Conservation (phyloP, 1,140 invertebrate species). For the Galleria mellonella region DNA sequence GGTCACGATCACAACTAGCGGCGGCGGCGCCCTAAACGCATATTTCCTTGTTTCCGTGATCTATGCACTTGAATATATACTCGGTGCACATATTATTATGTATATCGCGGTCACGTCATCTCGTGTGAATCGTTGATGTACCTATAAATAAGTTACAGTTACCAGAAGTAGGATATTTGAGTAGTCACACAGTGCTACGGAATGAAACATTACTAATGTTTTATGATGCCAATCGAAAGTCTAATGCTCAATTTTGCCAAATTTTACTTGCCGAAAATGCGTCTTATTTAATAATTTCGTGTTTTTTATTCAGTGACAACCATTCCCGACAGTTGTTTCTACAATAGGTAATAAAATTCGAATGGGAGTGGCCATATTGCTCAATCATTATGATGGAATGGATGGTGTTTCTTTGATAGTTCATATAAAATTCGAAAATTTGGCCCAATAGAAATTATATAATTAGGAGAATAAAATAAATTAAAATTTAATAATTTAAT, state of each 20-base stretch:
- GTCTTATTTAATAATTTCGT: conserved; percentile 59
- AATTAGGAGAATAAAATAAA: conserved; percentile 42
- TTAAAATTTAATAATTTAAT: conserved; percentile 49
- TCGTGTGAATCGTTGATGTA: conserved; percentile 34
- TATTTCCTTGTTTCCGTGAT: conserved; percentile 9
- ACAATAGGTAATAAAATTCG: conserved; percentile 20
- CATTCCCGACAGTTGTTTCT: conserved; percentile 26
- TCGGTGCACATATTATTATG: not conserved
- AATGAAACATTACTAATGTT: conserved; percentile 45
- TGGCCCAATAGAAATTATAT: conserved; percentile 52
- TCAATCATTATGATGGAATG: conserved; percentile 42
- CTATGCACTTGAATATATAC: conserved; percentile 3
- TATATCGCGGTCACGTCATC: conserved; percentile 15
- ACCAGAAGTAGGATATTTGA: conserved; percentile 62
- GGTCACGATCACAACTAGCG: not conserved
- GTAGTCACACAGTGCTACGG: conserved; percentile 51
- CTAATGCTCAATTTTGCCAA: conserved; percentile 74
- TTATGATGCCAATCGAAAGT: conserved; percentile 62
- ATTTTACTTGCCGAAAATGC: conserved; percentile 67
- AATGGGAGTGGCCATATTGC: conserved; percentile 45
- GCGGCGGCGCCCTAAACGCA: not conserved
- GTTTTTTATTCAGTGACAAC: conserved; percentile 28
- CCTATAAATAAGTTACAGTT: conserved; percentile 64
- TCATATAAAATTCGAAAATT: conserved; percentile 37
- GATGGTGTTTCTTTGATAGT: conserved; percentile 37